Conservation (phyloP, 2,888 invertebrate species). For the Cyaniris semiargus region DNA sequence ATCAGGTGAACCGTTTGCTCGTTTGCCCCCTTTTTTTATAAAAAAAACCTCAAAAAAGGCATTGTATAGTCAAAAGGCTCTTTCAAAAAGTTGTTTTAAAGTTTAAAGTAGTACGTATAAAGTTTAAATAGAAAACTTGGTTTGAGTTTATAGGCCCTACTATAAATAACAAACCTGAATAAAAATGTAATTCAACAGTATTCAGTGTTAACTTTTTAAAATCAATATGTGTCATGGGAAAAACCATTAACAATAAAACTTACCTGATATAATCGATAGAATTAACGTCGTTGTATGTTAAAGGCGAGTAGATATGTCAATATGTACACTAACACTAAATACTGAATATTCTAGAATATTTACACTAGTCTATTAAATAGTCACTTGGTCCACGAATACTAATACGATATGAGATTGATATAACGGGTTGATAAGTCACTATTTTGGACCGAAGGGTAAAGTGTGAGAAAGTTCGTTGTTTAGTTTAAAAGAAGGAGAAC, state of each 20-base stretch:
- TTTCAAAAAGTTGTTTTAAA: too few relatives aligned
- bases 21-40: too few relatives aligned
- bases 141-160: too few relatives aligned
- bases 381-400: constrained; percentile 55
- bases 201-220: background rate
- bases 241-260: constrained; percentile 33
- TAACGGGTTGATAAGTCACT: constrained; percentile 35
- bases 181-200: too few relatives aligned
- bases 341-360: constrained; percentile 42
- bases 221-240: background rate
- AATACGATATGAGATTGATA: constrained; percentile 39
- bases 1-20: too few relatives aligned
- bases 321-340: constrained; percentile 57
- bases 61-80: too few relatives aligned
- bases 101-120: too few relatives aligned
- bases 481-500: background rate
- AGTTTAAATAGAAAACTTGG: too few relatives aligned
- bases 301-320: constrained; percentile 39
- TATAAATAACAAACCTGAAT: too few relatives aligned
- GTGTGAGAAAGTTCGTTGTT: constrained; percentile 23
- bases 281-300: constrained; percentile 37
- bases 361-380: constrained; percentile 44
- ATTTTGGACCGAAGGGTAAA: constrained; percentile 36
- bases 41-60: too few relatives aligned
- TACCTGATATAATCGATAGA: constrained; percentile 39